Evolutionary conservation across 2,888 invertebrate genomes (phyloP).

Genomic region (Uloborus plumipes): DNA sequence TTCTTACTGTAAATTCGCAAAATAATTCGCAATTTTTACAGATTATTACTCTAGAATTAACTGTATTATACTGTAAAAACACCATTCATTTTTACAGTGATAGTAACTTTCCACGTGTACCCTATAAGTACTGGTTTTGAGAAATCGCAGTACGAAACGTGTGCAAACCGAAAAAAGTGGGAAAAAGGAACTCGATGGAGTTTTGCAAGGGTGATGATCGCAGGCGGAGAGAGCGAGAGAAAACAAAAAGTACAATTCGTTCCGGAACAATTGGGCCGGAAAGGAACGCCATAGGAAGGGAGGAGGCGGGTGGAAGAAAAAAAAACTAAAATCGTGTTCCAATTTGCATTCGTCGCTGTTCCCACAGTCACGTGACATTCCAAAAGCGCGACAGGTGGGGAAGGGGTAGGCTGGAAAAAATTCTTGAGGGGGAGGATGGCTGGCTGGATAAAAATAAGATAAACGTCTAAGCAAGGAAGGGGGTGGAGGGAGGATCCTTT

Average conservation of each 20-base stretch:
- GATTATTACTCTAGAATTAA: too few relatives aligned
- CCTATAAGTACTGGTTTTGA: too few relatives aligned
- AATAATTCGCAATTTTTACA: too few relatives aligned
- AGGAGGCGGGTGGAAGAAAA: constrained; percentile 11
- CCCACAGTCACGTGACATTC: constrained; percentile 38
- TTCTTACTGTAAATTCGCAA: too few relatives aligned
- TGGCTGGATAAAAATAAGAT: constrained; percentile 28
- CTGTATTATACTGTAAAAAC: too few relatives aligned
- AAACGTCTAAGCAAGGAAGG: constrained; percentile 1
- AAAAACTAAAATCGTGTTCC: constrained; percentile 52
- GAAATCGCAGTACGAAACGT: too few relatives aligned
- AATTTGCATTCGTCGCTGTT: constrained; percentile 57
- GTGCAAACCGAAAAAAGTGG: too few relatives aligned
- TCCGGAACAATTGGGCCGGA: constrained; percentile 32
- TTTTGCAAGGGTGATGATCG: not conserved
- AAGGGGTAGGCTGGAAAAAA: not conserved
- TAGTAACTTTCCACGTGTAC: too few relatives aligned
- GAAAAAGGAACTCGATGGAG: too few relatives aligned
- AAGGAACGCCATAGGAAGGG: not conserved
- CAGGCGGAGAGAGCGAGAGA: not conserved
- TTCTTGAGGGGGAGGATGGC: constrained; percentile 26
- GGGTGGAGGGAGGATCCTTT: not conserved
- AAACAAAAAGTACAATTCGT: constrained; percentile 46
- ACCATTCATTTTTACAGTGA: too few relatives aligned
- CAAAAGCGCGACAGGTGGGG: constrained; percentile 51